Evolutionary conservation across 2,113 vertebrate species (phyloP).

Genomic region (Chauna torquata): DNA sequence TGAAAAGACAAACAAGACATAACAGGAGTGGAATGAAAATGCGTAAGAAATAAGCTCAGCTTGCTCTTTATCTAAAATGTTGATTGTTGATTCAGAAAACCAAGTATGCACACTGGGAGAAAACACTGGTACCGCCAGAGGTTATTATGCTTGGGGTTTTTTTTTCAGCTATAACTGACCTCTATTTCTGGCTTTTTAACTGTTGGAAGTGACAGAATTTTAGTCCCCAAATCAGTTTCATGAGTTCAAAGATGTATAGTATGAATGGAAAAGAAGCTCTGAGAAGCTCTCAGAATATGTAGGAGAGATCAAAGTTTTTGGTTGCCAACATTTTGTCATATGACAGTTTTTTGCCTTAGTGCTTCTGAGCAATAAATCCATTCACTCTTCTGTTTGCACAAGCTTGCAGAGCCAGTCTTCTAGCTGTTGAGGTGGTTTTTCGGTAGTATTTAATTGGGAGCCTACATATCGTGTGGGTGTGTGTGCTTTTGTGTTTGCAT

Average conservation of each 20-base stretch:
- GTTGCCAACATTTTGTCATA: neutral
- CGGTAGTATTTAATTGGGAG: neutral
- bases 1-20: neutral
- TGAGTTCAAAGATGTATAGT: neutral
- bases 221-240: neutral
- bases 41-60: neutral
- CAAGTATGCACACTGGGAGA: neutral
- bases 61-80: neutral
- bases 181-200: neutral
- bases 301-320: neutral
- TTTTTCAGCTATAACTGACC: neutral
- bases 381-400: neutral
- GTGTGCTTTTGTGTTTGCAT: neutral
- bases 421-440: neutral
- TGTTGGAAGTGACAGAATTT: neutral
- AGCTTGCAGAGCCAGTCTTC: neutral
- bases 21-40: neutral
- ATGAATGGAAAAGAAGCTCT: neutral
- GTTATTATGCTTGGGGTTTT: neutral
- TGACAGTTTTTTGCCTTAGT: neutral
- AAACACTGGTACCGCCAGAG: neutral
- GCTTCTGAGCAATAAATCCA: neutral
- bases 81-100: neutral
- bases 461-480: neutral
- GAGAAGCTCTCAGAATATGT: neutral